These are phyloP conservation scores for Erebia aethiops DNA, from an alignment of 2,888 invertebrate genomes.

Conservation along the genomic window DNA sequence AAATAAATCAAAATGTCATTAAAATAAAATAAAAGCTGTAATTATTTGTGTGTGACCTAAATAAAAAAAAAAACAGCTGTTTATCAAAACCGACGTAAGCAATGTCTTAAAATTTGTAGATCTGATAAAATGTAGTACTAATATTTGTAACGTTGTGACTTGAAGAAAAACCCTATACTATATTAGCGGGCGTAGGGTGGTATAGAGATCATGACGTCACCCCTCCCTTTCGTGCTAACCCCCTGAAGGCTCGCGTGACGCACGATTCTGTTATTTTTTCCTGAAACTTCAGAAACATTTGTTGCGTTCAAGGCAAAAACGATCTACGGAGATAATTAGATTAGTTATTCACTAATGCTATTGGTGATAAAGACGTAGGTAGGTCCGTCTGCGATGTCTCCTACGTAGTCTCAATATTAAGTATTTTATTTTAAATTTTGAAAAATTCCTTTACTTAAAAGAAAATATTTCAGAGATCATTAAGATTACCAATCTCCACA, in stretches of 20 bases:
- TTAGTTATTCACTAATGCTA: not conserved
- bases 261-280: constrained; percentile 30
- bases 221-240: constrained; percentile 19
- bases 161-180: not conserved
- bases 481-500: no score
- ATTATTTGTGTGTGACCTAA: not conserved
- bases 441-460: no score
- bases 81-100: not conserved
- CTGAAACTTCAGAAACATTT: constrained; percentile 27
- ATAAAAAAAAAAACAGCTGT: constrained; percentile 5
- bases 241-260: constrained; percentile 29
- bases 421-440: no score
- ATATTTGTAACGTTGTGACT: constrained; percentile 3
- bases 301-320: constrained; percentile 6
- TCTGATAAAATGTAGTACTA: not conserved
- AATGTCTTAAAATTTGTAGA: not conserved
- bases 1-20: not conserved
- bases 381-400: no score
- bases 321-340: not conserved
- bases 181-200: constrained; percentile 14
- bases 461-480: no score
- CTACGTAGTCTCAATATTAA: no score
- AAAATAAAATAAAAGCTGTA: not conserved
- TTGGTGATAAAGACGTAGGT: no score
- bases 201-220: constrained; percentile 33